Base-by-base conservation (phyloP, 2,797 vertebrate species). In the Micromesistius poutassou region DNA sequence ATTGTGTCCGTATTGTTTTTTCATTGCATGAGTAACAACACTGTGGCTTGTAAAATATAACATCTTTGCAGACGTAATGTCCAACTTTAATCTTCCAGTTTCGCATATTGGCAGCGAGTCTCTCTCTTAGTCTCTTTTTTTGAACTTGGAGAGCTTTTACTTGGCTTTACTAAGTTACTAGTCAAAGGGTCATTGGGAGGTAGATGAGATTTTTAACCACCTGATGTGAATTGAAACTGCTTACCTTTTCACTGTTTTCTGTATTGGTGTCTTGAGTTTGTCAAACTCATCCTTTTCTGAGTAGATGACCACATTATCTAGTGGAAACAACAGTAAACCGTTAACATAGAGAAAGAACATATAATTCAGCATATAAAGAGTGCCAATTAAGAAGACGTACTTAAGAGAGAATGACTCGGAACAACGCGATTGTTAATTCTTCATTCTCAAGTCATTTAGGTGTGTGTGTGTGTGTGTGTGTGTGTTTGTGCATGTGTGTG, bases 201-300 rank as follows among this genome's bases (percentile, higher is more conserved):
- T 25, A 8, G 68, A 30, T 71, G 68, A 30, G 12, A 31, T 71
- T 71, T 30, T 30, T 16, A 36, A 36, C 31, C 33, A 36, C 5
- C 71, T 35, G 4, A 16, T 36, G 33, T n/a, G 35, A 22, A 1
- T 72, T 19, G 19, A 72, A n/a, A n/a, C 30, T 7, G 9, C 91
- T 9, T 90, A 99, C 98, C 96, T 99, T 93, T 99, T 99, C 55
- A 94, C 94, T 2, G 95, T 85, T 91, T 98, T 99, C 42, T 95
- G 95, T 80, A 96, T 96, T 74, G 95, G 90, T 73, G 95, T 94
- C 76, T 98, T 96, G 75, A 98, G 90, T 90, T 98, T 98, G 93
- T 98, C 97, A n/a, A 97, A 99, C 82, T 99, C 97, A 1, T 97
- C 97, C 89, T 98, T 99, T 90, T 99, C 98, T 0, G 97, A 89